Conservation (phyloP, 1,140 invertebrate species). For the Ctenoplectra terminalis region DNA sequence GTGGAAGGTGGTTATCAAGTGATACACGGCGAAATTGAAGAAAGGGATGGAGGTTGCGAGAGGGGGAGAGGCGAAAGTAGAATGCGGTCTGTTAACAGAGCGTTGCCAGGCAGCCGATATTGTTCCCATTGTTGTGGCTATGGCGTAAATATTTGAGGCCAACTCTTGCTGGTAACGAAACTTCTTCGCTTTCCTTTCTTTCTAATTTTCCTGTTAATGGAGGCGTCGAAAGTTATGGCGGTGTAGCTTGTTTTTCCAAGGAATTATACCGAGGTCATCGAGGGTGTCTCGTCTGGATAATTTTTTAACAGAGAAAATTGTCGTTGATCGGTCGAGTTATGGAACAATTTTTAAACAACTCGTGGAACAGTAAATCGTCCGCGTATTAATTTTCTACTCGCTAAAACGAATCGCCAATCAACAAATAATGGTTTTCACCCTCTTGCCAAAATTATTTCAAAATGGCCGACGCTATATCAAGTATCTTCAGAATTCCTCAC, state of each 20-base stretch:
- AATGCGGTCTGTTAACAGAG: conserved; percentile 46
- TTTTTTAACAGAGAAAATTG: no score
- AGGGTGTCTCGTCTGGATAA: not conserved
- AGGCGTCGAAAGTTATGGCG: conserved; percentile 28
- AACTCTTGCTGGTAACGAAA: conserved; percentile 17
- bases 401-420: no score
- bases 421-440: no score
- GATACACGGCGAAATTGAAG: conserved; percentile 1
- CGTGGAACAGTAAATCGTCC: no score
- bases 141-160: conserved; percentile 60
- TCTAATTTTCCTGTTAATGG: conserved; percentile 18
- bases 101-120: conserved; percentile 65
- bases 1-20: not conserved
- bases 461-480: not conserved
- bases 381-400: no score
- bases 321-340: no score
- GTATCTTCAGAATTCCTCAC: no score
- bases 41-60: not conserved
- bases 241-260: not conserved
- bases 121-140: conserved; percentile 59
- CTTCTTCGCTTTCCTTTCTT: conserved; percentile 23
- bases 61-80: conserved; percentile 8
- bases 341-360: no score
- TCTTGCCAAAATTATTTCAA: not conserved
- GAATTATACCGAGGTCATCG: not conserved